These are phyloP conservation scores for Drepanosiphum platanoidis DNA, from an alignment of 2,888 invertebrate species.

Conservation along the genomic window DNA sequence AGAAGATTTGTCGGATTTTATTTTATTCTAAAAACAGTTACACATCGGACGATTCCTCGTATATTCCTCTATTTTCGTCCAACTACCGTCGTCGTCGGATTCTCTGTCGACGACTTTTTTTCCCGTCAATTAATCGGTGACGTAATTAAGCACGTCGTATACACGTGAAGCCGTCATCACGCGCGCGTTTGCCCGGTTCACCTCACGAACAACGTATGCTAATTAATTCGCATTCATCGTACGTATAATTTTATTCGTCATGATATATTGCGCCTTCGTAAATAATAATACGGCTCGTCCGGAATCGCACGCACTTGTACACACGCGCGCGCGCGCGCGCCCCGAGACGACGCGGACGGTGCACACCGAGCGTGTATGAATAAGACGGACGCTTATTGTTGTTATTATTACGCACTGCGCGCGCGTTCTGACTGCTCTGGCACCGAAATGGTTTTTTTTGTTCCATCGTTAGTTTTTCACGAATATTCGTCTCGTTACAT, in stretches of 20 bases:
- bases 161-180: background rate
- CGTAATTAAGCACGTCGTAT: background rate
- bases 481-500: no score
- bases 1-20: no score
- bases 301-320: constrained; percentile 27
- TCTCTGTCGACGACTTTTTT: background rate
- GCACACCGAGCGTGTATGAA: no score
- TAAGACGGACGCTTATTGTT: no score
- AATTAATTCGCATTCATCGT: constrained; percentile 30
- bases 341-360: background rate
- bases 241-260: background rate
- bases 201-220: background rate
- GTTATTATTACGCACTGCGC: no score
- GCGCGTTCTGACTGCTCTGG: no score
- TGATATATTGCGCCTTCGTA: background rate
- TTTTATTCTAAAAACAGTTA: background rate
- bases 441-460: no score
- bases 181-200: background rate
- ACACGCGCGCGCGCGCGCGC: background rate
- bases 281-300: background rate
- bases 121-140: background rate
- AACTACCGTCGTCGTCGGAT: background rate
- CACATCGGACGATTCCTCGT: background rate
- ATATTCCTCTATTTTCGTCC: background rate
- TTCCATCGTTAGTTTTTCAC: no score